phyloP scores from a whole-genome alignment of 35 echinoderm and acorn worm species.

The Patiria miniata region DNA sequence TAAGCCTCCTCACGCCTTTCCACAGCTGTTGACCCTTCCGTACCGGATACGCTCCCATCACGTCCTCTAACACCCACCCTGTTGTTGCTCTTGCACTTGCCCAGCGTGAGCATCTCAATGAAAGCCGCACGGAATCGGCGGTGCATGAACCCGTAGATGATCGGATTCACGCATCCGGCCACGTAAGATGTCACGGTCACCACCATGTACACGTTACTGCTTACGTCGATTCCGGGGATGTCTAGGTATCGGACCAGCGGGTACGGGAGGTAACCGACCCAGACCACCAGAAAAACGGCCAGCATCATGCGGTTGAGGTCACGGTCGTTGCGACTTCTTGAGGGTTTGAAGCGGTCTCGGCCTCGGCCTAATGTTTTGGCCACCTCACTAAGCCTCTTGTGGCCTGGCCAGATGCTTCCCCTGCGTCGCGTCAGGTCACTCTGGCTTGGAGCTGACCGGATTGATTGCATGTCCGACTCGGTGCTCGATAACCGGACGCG shows the following conservation, averaged over 20 bases:
- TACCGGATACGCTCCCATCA: background rate
- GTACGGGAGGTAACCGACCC: slow-evolving; percentile 41
- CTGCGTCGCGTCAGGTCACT: background rate
- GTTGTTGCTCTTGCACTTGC: slow-evolving; percentile 7
- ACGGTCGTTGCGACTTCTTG: slow-evolving; percentile 2
- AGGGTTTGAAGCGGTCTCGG: background rate
- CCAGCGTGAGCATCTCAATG: slow-evolving; percentile 37
- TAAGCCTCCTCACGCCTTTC: background rate
- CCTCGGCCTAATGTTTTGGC: background rate
- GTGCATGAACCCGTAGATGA: slow-evolving; percentile 49
- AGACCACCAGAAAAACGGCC: slow-evolving; percentile 22
- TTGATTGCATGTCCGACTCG: no score
- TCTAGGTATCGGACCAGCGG: slow-evolving; percentile 30
- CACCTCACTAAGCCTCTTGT: background rate
- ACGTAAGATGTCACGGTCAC: slow-evolving; percentile 14
- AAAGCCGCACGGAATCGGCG: slow-evolving; percentile 25
- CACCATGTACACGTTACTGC: slow-evolving; percentile 15
- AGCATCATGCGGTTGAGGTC: slow-evolving; percentile 32
- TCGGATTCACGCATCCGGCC: slow-evolving; percentile 46
- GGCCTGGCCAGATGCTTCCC: background rate
- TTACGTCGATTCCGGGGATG: background rate
- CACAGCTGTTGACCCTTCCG: background rate
- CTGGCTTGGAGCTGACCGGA: background rate
- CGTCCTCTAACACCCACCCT: background rate
- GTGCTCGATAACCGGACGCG: no score